These are phyloP conservation scores for Notarius quadriscutis DNA, from an alignment of 2,113 vertebrate species.

Conservation along the genomic window DNA sequence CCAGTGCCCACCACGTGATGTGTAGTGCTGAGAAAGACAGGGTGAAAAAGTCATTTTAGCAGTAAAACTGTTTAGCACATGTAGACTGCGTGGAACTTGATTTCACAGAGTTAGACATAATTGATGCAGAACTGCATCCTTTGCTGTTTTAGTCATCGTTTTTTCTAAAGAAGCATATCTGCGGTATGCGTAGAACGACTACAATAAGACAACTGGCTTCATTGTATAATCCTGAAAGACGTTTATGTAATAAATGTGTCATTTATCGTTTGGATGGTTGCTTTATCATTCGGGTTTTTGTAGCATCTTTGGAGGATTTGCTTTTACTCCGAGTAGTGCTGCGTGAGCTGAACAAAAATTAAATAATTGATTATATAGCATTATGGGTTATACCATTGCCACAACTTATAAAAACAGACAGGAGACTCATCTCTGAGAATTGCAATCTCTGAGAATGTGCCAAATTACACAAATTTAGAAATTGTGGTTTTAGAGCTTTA, in stretches of 20 bases:
- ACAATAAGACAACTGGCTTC: neutral
- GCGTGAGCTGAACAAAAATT: neutral
- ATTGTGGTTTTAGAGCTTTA: neutral
- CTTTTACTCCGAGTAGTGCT: too few species aligned
- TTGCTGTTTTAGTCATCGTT: neutral
- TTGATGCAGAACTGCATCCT: neutral
- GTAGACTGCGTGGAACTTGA: neutral
- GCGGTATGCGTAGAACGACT: neutral
- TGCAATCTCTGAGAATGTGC: neutral
- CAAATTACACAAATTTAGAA: neutral
- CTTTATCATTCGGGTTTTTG: neutral
- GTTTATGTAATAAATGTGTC: neutral
- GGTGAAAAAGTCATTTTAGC: neutral
- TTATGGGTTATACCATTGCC: neutral
- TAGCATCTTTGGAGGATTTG: neutral
- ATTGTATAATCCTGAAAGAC: neutral
- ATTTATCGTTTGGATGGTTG: neutral
- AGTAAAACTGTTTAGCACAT: neutral
- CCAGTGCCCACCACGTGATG: slow-evolving; percentile 84
- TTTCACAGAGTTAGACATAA: neutral
- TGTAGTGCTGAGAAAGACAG: slow-evolving; percentile 72
- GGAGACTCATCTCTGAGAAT: neutral
- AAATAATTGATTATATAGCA: neutral
- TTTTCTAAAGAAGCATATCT: neutral
- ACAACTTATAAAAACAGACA: neutral